Evolutionary conservation across 64 coral and sea anemone species (phyloP), one percentile per base, ranked within the genome.

Genomic region (Cladopsammia gracilis): DNA sequence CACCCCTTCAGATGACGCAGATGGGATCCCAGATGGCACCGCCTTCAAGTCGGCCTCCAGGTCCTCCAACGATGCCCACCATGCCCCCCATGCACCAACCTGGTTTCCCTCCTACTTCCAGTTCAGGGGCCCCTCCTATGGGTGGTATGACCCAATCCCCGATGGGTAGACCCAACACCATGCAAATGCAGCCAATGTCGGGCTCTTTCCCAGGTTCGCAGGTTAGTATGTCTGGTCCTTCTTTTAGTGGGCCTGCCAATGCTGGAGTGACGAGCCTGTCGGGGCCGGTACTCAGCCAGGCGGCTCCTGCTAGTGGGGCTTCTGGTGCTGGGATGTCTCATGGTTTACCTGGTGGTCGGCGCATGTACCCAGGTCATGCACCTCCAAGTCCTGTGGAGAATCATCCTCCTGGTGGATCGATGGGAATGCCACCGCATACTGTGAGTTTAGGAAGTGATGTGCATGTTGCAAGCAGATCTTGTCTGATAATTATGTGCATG

Each of bases 151-250:
- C 78, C 5, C 92, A 89, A 64, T 74, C 92, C 15, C 54, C 87
- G 5, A 83, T 82, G 87, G 88, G 77, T 83, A 82, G 76, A 76
- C 77, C 86, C 53, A 88, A 73, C 64, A 48, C 92, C 53, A 87
- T 20, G 47, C 87, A 89, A 62, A 89, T 89, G 59, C 73, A 75
- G 9, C 92, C 87, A 45, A 48, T 73, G 68, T 67, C 67, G 66
- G 61, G 76, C 25, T 44, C 77, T 3, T 94, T 83, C 59, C 86
- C 92, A 2, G 87, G 86, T 83, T 62, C 92, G 49, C 92, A 94
- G 92, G 92, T 94, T 94, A 94, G 92, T 94, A 76, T 64, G 12
- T 45, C 83, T 62, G 68, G 53, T 76, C 79, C 90, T 86, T 51
- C 46, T 25, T 93, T 77, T 19, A 50, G 92, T 82, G 77, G 57